phyloP scores from a whole-genome alignment of 2,113 vertebrate species.

The Pedetes capensis region DNA sequence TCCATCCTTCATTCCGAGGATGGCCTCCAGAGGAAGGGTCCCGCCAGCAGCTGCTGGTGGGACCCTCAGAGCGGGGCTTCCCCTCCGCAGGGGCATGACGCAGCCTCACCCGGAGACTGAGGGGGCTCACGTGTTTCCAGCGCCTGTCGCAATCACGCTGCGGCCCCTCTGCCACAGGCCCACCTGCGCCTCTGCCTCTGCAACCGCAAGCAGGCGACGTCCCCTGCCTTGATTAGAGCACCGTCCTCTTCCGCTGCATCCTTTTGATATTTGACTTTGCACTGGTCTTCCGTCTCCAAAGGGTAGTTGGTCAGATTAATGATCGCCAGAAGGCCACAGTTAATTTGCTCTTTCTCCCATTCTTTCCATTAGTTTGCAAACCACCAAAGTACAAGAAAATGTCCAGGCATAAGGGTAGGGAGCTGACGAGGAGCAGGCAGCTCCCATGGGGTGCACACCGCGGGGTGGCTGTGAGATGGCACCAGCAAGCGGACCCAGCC shows the following conservation, averaged over 20 bases:
- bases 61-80: fast-evolving
- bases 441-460: neutral
- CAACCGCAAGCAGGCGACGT: fast-evolving
- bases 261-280: slow-evolving; percentile 62
- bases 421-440: neutral
- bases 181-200: neutral
- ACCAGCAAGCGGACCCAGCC: no score
- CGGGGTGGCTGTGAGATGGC: fast-evolving
- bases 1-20: neutral
- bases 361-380: slow-evolving; percentile 39
- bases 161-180: neutral
- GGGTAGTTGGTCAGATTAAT: slow-evolving; percentile 42
- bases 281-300: slow-evolving; percentile 65
- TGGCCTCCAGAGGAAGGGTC: neutral
- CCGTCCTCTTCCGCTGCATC: neutral
- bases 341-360: neutral
- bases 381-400: slow-evolving; percentile 4
- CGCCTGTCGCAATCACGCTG: neutral
- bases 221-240: neutral
- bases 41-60: neutral
- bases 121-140: neutral
- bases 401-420: neutral
- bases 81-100: fast-evolving
- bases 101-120: neutral
- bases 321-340: slow-evolving; percentile 39